Evolutionary conservation across 2,797 vertebrate genomes (phyloP).

Genomic region (Anguilla megastoma): DNA sequence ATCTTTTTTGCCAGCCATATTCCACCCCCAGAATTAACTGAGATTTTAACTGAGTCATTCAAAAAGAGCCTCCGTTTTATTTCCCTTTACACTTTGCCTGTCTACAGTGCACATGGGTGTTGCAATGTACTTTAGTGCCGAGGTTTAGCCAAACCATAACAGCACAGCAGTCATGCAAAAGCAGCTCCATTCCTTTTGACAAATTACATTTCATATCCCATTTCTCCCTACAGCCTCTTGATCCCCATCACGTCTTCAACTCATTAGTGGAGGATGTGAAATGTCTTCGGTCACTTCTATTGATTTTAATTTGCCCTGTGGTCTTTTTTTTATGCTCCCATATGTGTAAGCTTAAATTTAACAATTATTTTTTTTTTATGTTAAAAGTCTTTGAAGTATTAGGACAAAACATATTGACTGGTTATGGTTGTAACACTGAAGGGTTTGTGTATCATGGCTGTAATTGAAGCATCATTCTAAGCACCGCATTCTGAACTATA

Average conservation of each 20-base stretch:
- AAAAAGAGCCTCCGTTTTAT: background rate
- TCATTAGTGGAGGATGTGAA: background rate
- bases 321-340: background rate
- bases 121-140: background rate
- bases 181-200: background rate
- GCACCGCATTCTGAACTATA: background rate
- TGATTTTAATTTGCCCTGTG: constrained; percentile 7
- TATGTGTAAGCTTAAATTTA: background rate
- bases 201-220: background rate
- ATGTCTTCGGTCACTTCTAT: background rate
- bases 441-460: background rate
- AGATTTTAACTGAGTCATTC: background rate
- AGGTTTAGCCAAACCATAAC: background rate
- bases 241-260: background rate
- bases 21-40: background rate
- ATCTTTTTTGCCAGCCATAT: no score
- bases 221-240: background rate
- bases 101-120: background rate
- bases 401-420: background rate
- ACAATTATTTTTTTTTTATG: background rate
- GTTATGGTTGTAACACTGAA: background rate
- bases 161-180: background rate
- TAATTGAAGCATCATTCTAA: background rate
- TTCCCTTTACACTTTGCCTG: background rate
- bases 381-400: background rate